These are phyloP conservation scores for Helleia helle DNA, from an alignment of 2,888 invertebrate species.

Conservation along the genomic window DNA sequence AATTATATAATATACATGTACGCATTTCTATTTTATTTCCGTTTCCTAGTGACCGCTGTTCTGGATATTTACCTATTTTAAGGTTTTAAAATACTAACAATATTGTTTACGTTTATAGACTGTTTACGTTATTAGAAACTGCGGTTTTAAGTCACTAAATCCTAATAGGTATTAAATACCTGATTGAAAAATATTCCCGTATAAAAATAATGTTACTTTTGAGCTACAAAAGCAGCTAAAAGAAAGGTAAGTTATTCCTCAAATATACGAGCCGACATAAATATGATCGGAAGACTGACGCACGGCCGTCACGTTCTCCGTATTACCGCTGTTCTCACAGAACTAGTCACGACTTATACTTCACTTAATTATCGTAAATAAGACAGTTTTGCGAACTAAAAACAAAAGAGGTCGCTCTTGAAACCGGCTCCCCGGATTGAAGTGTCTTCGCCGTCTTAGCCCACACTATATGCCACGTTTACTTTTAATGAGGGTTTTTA, in stretches of 20 bases:
- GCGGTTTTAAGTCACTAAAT: too few relatives aligned
- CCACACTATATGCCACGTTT: constrained; percentile 52
- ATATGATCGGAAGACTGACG: constrained; percentile 24
- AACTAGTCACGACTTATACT: constrained; percentile 72
- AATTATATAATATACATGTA: too few relatives aligned
- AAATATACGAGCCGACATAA: constrained; percentile 14
- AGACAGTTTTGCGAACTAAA: constrained; percentile 65
- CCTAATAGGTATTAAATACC: too few relatives aligned
- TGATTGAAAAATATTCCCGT: too few relatives aligned
- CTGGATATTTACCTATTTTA: too few relatives aligned
- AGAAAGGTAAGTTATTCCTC: constrained; percentile 1
- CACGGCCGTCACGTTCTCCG: constrained; percentile 39
- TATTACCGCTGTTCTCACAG: constrained; percentile 30
- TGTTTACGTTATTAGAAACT: too few relatives aligned
- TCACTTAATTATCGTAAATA: constrained; percentile 73
- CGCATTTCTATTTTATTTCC: too few relatives aligned
- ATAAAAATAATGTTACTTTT: too few relatives aligned
- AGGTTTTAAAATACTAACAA: too few relatives aligned
- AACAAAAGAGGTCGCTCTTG: constrained; percentile 50
- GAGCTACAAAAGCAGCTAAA: too few relatives aligned
- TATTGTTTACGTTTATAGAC: too few relatives aligned
- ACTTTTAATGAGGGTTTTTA: constrained; percentile 46
- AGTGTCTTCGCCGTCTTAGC: constrained; percentile 36
- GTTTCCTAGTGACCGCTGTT: too few relatives aligned
- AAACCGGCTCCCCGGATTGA: constrained; percentile 53